Base-by-base conservation (phyloP, 2,888 invertebrate genomes). In the Mythimna lalbum region DNA sequence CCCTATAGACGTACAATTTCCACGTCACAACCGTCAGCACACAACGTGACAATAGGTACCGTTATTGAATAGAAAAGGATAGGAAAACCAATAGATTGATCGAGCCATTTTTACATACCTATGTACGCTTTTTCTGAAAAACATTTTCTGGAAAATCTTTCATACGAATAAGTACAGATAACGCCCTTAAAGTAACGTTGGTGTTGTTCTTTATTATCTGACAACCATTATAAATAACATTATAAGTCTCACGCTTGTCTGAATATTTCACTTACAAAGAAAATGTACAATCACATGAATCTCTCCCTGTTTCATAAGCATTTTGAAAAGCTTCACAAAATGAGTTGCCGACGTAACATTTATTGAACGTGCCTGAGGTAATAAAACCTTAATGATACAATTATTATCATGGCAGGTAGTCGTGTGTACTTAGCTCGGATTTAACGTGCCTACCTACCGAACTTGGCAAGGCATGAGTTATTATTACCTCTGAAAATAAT, bases 401-500 rank as follows among this genome's bases (percentile, higher is more conserved):
- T 68, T 33, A 43, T 39, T 47, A 59, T 53, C n/a, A 60, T 21
- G 27, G 12, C 14, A 52, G 49, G 27, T 66, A 72, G 23, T 39
- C n/a, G 2, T 55, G 33, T 21, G 47, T 49, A 43, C 14, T 33
- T 21, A 50, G 21, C 52, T 55, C 33, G 1, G 33, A 64, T 64
- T 64, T 56, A 55, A 47, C 60, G 49, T 57, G 31, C 55, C 43
- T 63, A 50, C 50, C 36, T 56, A 52, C 55, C 56, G 56, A 75
- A 27, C 17, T 33, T 49, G 23, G 39, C 10, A 47, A 47, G n/a
- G 21, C 55, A 64, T 39, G 49, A 56, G 23, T 69, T 62, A 73
- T 63, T 68, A 73, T 53, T 63, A 9, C 31, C 43, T 57, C 59
- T 43, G 60, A 65, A 79, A 72, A 68, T 75, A 56, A 74, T 63